Percentiles rank a stretch among this genome's conserved stretches.
Evolutionary conservation across 2,797 vertebrate species (phyloP).

Genomic region (Anguilla megastoma): DNA sequence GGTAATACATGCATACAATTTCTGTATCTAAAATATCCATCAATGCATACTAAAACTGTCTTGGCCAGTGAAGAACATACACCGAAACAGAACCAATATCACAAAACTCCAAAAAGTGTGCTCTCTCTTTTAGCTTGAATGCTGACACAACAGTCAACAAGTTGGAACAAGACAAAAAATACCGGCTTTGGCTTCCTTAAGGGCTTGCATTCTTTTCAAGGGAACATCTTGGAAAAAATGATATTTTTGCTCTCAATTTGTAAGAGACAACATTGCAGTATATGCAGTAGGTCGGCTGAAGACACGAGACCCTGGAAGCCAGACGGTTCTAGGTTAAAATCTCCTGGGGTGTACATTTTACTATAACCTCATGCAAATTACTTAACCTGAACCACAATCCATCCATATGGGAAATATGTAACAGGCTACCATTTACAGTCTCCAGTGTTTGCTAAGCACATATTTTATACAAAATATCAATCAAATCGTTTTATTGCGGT

Average conservation of each 20-base stretch:
- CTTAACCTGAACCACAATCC: background rate
- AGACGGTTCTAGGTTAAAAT: background rate
- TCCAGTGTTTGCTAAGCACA: background rate
- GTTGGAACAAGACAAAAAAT: slow-evolving; percentile 21
- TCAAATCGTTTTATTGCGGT: no score
- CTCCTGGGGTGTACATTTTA: background rate
- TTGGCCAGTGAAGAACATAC: no score
- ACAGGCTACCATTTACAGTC: background rate
- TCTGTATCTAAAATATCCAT: no score
- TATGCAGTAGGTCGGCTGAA: background rate
- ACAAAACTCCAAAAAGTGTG: background rate
- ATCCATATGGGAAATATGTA: background rate
- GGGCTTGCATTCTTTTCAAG: slow-evolving; percentile 12
- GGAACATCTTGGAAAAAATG: background rate
- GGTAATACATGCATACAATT: no score
- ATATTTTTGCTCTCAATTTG: background rate
- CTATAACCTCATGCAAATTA: background rate
- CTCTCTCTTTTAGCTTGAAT: background rate
- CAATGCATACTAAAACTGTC: no score
- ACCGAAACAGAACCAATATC: background rate
- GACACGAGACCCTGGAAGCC: background rate
- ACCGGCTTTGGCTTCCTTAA: background rate
- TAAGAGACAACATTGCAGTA: background rate
- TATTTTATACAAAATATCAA: no score
- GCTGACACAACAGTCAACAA: background rate